Evolutionary conservation across 35 echinoderm and acorn worm species (phyloP).

Genomic region (Lytechinus variegatus): DNA sequence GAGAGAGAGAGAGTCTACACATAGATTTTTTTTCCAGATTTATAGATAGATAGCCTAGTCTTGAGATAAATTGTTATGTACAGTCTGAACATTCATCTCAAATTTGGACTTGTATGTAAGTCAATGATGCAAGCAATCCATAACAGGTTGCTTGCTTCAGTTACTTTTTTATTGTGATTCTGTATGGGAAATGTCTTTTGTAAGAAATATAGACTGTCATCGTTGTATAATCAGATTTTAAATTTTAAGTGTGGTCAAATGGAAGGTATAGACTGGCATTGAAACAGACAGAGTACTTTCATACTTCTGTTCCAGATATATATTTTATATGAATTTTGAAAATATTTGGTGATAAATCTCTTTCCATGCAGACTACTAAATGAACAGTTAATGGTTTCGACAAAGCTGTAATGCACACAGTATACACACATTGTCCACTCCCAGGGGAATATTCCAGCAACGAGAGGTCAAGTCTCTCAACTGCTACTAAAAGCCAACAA

Average conservation of each 20-base stretch:
- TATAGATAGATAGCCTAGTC: background rate
- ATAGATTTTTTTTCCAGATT: background rate
- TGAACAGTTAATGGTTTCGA: too few species aligned
- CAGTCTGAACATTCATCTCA: background rate
- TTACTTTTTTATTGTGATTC: background rate
- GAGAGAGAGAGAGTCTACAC: background rate
- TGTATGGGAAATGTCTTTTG: background rate
- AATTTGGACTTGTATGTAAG: background rate
- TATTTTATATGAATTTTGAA: background rate
- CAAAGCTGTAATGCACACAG: too few species aligned
- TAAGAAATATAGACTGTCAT: background rate
- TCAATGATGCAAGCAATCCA: background rate
- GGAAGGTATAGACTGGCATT: background rate
- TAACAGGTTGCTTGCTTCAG: background rate
- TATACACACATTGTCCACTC: too few species aligned
- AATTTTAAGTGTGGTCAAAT: constrained; percentile 4
- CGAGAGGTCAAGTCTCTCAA: too few species aligned
- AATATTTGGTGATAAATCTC: background rate
- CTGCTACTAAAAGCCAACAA: too few species aligned
- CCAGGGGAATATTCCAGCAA: too few species aligned
- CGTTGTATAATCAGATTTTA: background rate
- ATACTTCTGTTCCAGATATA: background rate
- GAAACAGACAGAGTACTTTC: background rate
- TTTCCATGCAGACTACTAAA: too few species aligned
- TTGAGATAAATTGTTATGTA: background rate